Base-by-base conservation (phyloP, 2,888 invertebrate genomes). In the Capitulum mitella region DNA sequence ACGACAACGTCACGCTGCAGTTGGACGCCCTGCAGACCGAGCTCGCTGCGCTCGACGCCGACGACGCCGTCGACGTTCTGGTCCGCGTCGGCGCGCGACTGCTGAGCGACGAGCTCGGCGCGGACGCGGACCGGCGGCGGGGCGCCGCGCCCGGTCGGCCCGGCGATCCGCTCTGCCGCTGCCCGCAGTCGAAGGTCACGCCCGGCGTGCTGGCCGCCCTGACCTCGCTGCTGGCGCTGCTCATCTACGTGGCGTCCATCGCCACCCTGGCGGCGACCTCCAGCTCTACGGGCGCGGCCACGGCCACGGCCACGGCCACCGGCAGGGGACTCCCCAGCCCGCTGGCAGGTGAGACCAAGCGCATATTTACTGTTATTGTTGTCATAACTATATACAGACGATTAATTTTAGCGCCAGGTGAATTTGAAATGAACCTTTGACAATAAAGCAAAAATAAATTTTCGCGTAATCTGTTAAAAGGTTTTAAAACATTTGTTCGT, bases 151-250 rank as follows among this genome's bases (percentile, higher is more conserved):
- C 1, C 3, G 16, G 16, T 22, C 34, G 26, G 10, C 74, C 0
- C 22, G 29, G n/a, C 2, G 75, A 75, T 14, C 43, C 75, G 29
- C 5, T 75, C 6, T 75, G 75, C 46, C 43, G 29, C 43, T 75
- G 75, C 16, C 75, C 75, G 8, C 3, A 40, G 75, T 75, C 75
- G 12, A n/a, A 10, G 2, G 46, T 75, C 22, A 29, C 75, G 14
- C 43, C 75, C 2, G 75, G 75, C 14, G 75, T 75, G 75, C 29
- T 75, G 75, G 75, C 75, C 6, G 75, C 43, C 5, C 75, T 75
- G 43, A 75, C 75, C 8, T 75, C 75, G 1, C 46, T 75, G 46
- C 26, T 75, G n/a, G 75, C 75, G 5, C 75, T 75, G 40, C 75
- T 75, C 16, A 75, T 75, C 75, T 75, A 75, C 46, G 75, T 43